These are phyloP conservation scores for Chaenogobius annularis DNA, from an alignment of 2,113 vertebrate genomes.

Conservation along the genomic window DNA sequence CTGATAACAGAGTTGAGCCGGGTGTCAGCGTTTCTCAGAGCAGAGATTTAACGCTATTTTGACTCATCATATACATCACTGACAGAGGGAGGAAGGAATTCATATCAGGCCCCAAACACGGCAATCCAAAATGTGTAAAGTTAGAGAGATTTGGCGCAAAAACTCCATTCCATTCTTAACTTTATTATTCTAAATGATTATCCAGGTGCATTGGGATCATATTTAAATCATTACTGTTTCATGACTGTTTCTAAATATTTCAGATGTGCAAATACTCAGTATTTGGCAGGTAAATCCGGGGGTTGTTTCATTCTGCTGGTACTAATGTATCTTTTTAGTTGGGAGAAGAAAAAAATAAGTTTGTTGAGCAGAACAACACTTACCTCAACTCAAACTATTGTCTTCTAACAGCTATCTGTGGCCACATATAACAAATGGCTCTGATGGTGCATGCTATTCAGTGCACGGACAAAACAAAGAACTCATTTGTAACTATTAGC, in stretches of 20 bases:
- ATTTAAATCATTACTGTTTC: slow-evolving; percentile 10
- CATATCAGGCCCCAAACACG: slow-evolving; percentile 26
- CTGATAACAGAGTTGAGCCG: slow-evolving; percentile 46
- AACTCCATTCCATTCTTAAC: not conserved
- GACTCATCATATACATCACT: slow-evolving; percentile 37
- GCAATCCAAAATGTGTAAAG: slow-evolving; percentile 31
- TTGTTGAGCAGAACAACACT: slow-evolving; percentile 20
- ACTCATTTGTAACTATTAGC: slow-evolving; percentile 6
- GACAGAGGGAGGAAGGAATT: slow-evolving; percentile 48
- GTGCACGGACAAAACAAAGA: slow-evolving; percentile 16
- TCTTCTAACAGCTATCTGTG: slow-evolving; percentile 6
- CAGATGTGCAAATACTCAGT: not conserved
- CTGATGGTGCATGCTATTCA: not conserved
- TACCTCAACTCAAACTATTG: slow-evolving; percentile 16
- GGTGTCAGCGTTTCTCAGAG: slow-evolving; percentile 32
- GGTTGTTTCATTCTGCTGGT: not conserved
- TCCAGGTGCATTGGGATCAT: slow-evolving; percentile 16
- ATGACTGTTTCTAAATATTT: not conserved
- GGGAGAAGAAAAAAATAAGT: not conserved
- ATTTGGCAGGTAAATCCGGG: not conserved
- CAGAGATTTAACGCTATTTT: slow-evolving; percentile 24
- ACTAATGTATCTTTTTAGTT: slow-evolving; percentile 5
- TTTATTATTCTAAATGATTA: slow-evolving; percentile 16
- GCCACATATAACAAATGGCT: slow-evolving; percentile 14
- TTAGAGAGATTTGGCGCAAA: slow-evolving; percentile 18